These are phyloP conservation scores for Leptinotarsa juncta DNA, from an alignment of 2,888 invertebrate genomes.

Conservation along the genomic window DNA sequence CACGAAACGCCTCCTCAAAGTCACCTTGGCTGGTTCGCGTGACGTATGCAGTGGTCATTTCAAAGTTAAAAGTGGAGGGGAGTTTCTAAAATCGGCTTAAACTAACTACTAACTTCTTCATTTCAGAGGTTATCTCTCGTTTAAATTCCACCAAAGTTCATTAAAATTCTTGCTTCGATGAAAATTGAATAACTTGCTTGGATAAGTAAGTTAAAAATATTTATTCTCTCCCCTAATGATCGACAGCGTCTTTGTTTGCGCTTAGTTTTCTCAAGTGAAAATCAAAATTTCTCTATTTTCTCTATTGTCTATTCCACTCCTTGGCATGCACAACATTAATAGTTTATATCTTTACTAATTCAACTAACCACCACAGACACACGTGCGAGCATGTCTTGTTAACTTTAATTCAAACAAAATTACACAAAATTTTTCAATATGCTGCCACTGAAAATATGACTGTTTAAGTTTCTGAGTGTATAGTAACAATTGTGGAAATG, in stretches of 20 bases:
- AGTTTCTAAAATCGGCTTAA: too few species aligned
- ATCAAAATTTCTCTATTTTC: constrained; percentile 31
- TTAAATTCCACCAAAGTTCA: not conserved
- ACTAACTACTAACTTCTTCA: too few species aligned
- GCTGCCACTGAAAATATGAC: constrained; percentile 32
- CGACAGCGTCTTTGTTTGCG: not conserved
- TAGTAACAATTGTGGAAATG: constrained; percentile 28
- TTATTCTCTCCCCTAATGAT: not conserved
- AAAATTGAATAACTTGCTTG: not conserved
- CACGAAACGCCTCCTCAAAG: too few species aligned
- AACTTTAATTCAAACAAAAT: constrained; percentile 46
- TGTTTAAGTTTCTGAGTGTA: constrained; percentile 38
- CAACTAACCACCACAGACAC: constrained; percentile 54
- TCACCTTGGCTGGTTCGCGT: too few species aligned
- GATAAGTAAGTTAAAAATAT: not conserved
- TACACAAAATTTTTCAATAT: constrained; percentile 40
- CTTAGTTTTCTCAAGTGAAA: constrained; percentile 3
- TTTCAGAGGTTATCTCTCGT: not conserved
- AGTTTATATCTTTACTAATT: constrained; percentile 41
- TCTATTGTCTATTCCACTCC: constrained; percentile 27
- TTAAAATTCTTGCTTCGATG: too few species aligned
- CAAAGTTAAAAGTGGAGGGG: too few species aligned
- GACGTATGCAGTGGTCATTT: too few species aligned
- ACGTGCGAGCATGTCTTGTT: constrained; percentile 54
- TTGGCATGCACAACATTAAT: constrained; percentile 53